Percentiles rank a stretch among this genome's conserved stretches.
These are phyloP conservation scores for Microcebus jonahi DNA, from an alignment of 2,113 vertebrate genomes.

Conservation along the genomic window DNA sequence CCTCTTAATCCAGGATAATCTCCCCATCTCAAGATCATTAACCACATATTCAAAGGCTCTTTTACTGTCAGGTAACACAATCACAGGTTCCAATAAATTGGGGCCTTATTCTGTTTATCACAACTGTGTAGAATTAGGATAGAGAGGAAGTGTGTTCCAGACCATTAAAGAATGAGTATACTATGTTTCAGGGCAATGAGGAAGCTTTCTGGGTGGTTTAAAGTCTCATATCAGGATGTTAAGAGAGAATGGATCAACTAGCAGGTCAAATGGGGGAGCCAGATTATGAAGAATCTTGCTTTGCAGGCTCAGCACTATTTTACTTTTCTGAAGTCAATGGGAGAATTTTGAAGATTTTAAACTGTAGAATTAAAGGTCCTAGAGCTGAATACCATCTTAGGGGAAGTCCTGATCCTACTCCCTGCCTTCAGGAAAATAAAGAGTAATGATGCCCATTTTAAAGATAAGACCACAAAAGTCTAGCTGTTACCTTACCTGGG, in stretches of 20 bases:
- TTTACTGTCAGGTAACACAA: neutral
- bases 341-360: neutral
- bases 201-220: neutral
- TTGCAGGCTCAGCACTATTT: neutral
- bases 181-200: neutral
- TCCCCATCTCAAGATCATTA: neutral
- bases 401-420: neutral
- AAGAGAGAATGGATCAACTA: neutral
- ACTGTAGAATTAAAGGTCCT: neutral
- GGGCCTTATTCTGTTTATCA: neutral
- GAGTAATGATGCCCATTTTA: neutral
- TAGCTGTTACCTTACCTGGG: neutral
- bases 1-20: neutral
- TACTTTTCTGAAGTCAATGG: neutral
- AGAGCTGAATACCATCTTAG: neutral
- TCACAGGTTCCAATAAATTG: neutral
- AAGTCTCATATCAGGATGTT: neutral
- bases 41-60: neutral
- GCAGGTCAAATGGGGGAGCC: neutral
- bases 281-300: neutral
- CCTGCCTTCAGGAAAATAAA: neutral
- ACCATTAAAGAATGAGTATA: neutral
- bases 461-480: neutral
- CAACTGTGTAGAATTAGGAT: neutral
- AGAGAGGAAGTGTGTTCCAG: neutral